Evolutionary conservation across 2,888 invertebrate genomes (phyloP), one percentile per base, ranked within the genome.

Genomic region (Cheilosia impressa): DNA sequence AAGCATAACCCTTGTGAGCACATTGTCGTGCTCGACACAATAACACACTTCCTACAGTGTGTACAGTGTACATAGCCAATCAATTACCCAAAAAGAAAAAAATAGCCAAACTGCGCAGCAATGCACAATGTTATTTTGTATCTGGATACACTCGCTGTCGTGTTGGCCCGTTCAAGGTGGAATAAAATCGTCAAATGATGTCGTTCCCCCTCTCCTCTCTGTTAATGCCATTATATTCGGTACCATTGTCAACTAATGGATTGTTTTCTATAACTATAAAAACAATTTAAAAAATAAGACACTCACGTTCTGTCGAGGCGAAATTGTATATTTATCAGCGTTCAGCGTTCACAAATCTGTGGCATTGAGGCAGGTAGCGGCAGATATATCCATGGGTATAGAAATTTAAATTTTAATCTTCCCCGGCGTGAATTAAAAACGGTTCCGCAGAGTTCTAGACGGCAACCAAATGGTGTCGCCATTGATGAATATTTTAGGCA

Each of bases 101-200:
- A 79, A 62, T 31, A 58, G 43, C 60, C 27, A 77, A 80, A 80
- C 75, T 84, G 80, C 84, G 75, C 80, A 84, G 80, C 75, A 80
- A 80, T 83, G 83, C 78, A 83, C 68, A 71, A 63, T 73, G 66
- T 34, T 52, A 17, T 58, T 55, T 38, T 58, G 52, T 75, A 58
- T 57, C 57, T 47, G 41, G 2, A 60, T 47, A 65, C 17, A 45
- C 22, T 34, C 34, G 22, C 63, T 58, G 22, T 43, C 41, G 50
- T 27, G 24, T 19, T 50, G 19, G 45, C 47, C 41, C 69, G 69
- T 71, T 84, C 84, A 84, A 84, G 84, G 84, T 79, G 63, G 69
- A 79, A 75, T 71, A 75, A 79, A 84, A 84, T 84, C 79, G 84
- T 75, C 84, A 84, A 84, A 84, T 84, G 75, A 75, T 69, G 73